Evolutionary conservation across 2,888 invertebrate species (phyloP).

Genomic region (Ophraella communa): DNA sequence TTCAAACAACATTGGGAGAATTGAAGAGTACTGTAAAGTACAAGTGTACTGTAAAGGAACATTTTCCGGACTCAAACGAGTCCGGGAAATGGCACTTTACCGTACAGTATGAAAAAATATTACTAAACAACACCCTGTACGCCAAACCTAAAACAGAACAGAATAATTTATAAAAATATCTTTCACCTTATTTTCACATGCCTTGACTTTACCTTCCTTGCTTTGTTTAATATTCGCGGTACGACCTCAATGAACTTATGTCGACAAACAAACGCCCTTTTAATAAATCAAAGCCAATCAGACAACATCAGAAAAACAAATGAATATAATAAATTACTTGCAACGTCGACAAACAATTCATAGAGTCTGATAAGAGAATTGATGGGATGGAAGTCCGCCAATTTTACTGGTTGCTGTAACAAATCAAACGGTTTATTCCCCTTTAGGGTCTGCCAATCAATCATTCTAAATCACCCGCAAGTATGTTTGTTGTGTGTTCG

Average conservation of each 20-base stretch:
- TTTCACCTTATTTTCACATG: too few relatives aligned
- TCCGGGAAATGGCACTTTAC: too few relatives aligned
- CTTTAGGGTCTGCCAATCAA: conserved; percentile 30
- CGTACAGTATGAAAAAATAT: too few relatives aligned
- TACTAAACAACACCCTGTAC: too few relatives aligned
- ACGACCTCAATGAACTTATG: neutral
- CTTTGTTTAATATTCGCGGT: too few relatives aligned
- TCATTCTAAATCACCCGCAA: conserved; percentile 29
- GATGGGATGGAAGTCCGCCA: conserved; percentile 29
- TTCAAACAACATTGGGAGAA: too few relatives aligned
- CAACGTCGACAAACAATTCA: conserved; percentile 31
- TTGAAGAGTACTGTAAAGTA: too few relatives aligned
- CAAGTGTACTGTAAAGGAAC: too few relatives aligned
- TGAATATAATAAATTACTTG: conserved; percentile 29
- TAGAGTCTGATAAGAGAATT: conserved; percentile 27
- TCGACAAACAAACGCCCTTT: neutral
- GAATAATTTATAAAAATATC: too few relatives aligned
- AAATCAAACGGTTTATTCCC: conserved; percentile 34
- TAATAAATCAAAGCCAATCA: conserved; percentile 18
- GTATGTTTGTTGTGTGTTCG: conserved; percentile 23
- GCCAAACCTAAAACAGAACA: too few relatives aligned
- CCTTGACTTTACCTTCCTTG: too few relatives aligned
- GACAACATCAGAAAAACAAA: conserved; percentile 16
- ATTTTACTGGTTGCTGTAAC: conserved; percentile 26
- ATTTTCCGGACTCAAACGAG: too few relatives aligned